Evolutionary conservation across 2,888 invertebrate species (phyloP), one percentile per base, ranked within the genome.

Genomic region (Oligia fasciuncula): DNA sequence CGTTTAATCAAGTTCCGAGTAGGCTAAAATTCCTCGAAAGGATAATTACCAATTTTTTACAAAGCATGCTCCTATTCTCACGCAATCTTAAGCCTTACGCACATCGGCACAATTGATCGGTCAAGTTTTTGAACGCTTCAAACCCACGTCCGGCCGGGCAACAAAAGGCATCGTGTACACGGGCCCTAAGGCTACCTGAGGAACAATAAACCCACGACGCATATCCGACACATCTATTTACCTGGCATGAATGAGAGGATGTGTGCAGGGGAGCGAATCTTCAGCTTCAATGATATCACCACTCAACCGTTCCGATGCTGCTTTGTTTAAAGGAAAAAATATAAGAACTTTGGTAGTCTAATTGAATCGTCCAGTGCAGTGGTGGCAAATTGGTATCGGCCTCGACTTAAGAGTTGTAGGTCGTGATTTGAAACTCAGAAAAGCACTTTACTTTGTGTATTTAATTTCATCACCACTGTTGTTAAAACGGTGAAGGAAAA

Each of bases 161-260:
- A 63, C 54, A 85, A 66, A 66, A 81, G 57, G 46, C 43, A 14
- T 29, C 35, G 66, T 88, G 84, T 83, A 65, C n/a, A 40, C 54
- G 11, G 11, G 11, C 17, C 73, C 17, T 85, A 81, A 87, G 54
- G 68, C 74, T 89, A 85, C 85, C 87, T 87, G 87, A 77, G 78
- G 82, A 87, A 88, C 86, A 89, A 89, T 86, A 85, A 80, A 71
- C 66, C 81, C 73, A 63, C 68, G 71, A 68, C 70, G 81, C 66
- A 79, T 85, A 82, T 85, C 87, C 83, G 83, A 87, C 81, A 62
- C 72, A 81, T 80, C 85, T 68, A 84, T 84, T 87, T 91, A 89
- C 90, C 89, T 89, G 91, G 69, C 77, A 79, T 91, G 91, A 91
- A 91, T 90, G 91, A 85, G 87, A 89, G 86, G 89, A 89, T 90